Evolutionary conservation across 2,888 invertebrate species (phyloP).

Genomic region (Pterostichus madidus): DNA sequence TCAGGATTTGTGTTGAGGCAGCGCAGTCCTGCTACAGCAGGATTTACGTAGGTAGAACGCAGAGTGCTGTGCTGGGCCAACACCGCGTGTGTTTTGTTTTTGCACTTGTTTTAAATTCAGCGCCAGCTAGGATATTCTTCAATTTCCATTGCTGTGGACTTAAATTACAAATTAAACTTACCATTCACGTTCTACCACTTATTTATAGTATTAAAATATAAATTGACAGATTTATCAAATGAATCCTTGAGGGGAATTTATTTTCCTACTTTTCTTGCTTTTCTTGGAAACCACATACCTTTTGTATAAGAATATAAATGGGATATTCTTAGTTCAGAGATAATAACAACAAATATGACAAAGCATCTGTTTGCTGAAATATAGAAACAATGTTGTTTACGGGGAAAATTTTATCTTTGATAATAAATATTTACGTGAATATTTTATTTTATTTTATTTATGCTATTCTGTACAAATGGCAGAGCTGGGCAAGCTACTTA

Average conservation of each 20-base stretch:
- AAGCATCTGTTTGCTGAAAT: too few species aligned
- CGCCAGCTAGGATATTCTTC: slow-evolving; percentile 36
- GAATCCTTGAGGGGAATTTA: background rate
- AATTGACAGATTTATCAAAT: slow-evolving; percentile 17
- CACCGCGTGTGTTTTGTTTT: slow-evolving; percentile 28
- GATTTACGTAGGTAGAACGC: slow-evolving; percentile 50
- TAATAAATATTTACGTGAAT: too few species aligned
- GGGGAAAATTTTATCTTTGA: too few species aligned
- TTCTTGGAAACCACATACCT: background rate
- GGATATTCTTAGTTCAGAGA: background rate
- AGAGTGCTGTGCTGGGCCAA: slow-evolving; percentile 7
- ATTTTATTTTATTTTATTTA: too few species aligned
- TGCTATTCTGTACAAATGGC: too few species aligned
- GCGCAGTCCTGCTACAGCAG: background rate
- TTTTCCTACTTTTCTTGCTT: too few species aligned
- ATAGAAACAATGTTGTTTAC: too few species aligned
- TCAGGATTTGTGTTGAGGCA: slow-evolving; percentile 52
- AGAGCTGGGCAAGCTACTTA: too few species aligned
- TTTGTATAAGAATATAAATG: background rate
- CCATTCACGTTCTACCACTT: slow-evolving; percentile 15
- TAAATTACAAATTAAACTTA: slow-evolving; percentile 7
- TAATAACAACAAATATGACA: too few species aligned
- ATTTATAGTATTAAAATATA: slow-evolving; percentile 41
- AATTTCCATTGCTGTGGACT: slow-evolving; percentile 22
- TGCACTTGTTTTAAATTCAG: slow-evolving; percentile 50